phyloP scores from a whole-genome alignment of 2,888 invertebrate species.

The Rotaria sp. region DNA sequence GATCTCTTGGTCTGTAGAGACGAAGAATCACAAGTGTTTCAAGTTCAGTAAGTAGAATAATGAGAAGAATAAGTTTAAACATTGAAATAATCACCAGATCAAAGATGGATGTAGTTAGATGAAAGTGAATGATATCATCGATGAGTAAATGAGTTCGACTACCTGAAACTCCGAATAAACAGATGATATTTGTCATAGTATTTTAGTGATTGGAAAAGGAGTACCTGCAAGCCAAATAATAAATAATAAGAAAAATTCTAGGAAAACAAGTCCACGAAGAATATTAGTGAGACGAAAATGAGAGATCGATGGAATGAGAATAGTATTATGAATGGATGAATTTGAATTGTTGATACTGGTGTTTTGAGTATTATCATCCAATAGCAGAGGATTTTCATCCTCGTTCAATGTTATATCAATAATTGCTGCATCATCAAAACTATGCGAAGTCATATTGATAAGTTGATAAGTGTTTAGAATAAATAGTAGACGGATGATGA shows the following conservation, averaged over 20 bases:
- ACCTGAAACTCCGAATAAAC: not conserved
- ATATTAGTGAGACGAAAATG: not conserved
- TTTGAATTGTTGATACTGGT: too few species aligned
- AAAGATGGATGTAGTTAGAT: slow-evolving; percentile 48
- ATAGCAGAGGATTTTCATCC: too few species aligned
- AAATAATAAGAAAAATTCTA: not conserved
- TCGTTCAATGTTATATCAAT: too few species aligned
- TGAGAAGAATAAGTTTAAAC: slow-evolving; percentile 45
- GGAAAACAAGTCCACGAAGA: not conserved
- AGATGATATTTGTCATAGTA: not conserved
- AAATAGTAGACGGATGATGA: too few species aligned
- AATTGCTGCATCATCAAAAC: too few species aligned
- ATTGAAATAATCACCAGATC: slow-evolving; percentile 48
- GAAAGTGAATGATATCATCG: slow-evolving; percentile 48
- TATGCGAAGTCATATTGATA: too few species aligned
- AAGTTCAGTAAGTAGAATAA: slow-evolving; percentile 44
- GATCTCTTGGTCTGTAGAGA: not conserved
- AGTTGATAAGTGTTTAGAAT: too few species aligned
- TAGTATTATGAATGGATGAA: not conserved
- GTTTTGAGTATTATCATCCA: too few species aligned
- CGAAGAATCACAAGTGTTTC: slow-evolving; percentile 42
- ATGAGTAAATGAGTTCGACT: slow-evolving; percentile 34
- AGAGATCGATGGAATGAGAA: not conserved
- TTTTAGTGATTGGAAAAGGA: not conserved
- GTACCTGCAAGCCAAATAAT: not conserved